Conservation (phyloP, 2,888 invertebrate genomes). For the Noctua janthina region DNA sequence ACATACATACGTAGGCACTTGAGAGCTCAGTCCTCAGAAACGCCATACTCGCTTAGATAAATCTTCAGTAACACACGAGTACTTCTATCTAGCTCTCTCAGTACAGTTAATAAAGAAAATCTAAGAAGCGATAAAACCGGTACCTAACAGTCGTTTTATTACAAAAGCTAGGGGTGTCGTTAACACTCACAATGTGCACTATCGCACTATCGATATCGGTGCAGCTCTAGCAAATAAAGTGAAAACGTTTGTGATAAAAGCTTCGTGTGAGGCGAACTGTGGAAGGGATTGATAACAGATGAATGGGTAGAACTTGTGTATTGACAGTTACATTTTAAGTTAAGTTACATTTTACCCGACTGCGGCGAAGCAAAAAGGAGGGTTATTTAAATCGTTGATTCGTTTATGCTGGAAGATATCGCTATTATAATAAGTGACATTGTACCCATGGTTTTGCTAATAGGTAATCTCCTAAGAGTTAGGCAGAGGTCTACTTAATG, state of each 20-base stretch:
- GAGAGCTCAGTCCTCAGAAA: neutral
- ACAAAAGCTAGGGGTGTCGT: slow-evolving; percentile 42
- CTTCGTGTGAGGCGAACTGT: slow-evolving; percentile 1
- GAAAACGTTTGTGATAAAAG: slow-evolving; percentile 50
- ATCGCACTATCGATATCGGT: slow-evolving; percentile 49
- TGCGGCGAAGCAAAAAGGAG: neutral
- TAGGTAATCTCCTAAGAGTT: too few relatives aligned
- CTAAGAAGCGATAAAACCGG: slow-evolving; percentile 39
- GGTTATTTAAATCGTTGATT: neutral
- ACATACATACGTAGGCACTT: too few relatives aligned
- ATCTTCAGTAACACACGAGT: neutral
- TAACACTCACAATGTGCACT: slow-evolving; percentile 54
- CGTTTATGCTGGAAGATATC: neutral
- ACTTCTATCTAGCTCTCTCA: neutral
- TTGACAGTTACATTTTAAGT: slow-evolving; percentile 12
- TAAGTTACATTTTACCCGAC: neutral
- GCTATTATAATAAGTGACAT: neutral
- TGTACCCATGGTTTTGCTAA: neutral
- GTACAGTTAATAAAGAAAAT: slow-evolving; percentile 34
- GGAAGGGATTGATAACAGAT: slow-evolving; percentile 28
- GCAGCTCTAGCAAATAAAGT: slow-evolving; percentile 34
- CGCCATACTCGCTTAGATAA: neutral
- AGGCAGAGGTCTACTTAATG: too few relatives aligned
- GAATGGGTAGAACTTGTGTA: slow-evolving; percentile 22
- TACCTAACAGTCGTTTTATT: slow-evolving; percentile 44